A percentile compares a stretch with the other conserved stretches of the same genome.
Evolutionary conservation across 2,888 invertebrate species (phyloP).

Genomic region (Ectobius pallidus): DNA sequence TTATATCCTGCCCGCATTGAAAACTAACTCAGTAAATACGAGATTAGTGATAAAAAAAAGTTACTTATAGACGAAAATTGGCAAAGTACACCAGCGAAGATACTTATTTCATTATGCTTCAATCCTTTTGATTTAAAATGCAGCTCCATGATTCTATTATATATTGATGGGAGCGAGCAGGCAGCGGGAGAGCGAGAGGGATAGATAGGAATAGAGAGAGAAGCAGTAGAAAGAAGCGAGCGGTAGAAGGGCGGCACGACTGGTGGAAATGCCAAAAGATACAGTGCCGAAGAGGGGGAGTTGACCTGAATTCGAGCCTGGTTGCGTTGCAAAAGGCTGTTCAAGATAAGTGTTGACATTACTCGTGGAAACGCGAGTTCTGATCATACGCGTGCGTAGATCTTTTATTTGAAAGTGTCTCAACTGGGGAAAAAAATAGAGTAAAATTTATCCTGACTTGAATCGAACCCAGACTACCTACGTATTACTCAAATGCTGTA

Average conservation of each 20-base stretch:
- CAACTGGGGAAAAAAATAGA: no score
- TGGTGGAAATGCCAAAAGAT: neutral
- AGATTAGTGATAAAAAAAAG: slow-evolving; percentile 42
- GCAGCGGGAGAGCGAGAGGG: slow-evolving; percentile 16
- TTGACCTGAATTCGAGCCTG: slow-evolving; percentile 21
- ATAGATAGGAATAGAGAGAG: no score
- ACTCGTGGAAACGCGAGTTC: no score
- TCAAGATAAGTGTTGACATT: slow-evolving; percentile 18
- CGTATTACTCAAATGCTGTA: no score
- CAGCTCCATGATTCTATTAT: slow-evolving; percentile 43
- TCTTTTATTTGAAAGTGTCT: no score
- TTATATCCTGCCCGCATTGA: slow-evolving; percentile 37
- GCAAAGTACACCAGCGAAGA: slow-evolving; percentile 44
- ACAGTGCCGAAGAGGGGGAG: slow-evolving; percentile 13
- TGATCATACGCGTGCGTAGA: no score
- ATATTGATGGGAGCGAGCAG: slow-evolving; percentile 39
- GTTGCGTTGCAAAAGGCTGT: no score
- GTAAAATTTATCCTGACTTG: no score
- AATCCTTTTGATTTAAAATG: slow-evolving; percentile 45
- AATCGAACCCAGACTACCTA: no score
- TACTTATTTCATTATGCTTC: slow-evolving; percentile 44
- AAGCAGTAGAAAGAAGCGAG: slow-evolving; percentile 1
- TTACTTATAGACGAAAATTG: slow-evolving; percentile 43
- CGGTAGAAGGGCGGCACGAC: neutral
- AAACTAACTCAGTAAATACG: slow-evolving; percentile 43